Conservation (phyloP, 2,113 vertebrate genomes). For the Tragelaphus strepsiceros region DNA sequence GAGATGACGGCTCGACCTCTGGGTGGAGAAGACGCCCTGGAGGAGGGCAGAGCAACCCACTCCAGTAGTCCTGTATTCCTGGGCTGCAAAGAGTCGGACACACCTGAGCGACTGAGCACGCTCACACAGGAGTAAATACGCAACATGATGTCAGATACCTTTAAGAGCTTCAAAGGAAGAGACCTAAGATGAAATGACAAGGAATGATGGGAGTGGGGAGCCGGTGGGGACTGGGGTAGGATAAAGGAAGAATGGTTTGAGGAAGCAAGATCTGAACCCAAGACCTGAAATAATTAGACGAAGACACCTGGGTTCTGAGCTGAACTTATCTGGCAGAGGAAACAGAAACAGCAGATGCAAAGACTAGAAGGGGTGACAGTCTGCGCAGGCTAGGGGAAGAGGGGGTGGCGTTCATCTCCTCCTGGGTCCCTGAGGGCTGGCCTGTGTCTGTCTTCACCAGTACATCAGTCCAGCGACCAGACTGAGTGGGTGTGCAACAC, state of each 20-base stretch:
- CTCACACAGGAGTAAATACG: not conserved
- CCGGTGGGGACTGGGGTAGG: not conserved
- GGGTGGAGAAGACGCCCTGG: not conserved
- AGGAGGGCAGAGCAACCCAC: not conserved
- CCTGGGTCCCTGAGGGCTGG: no score
- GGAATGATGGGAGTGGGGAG: not conserved
- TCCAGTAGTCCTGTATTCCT: not conserved
- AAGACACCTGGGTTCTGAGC: not conserved
- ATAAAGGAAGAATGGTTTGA: not conserved
- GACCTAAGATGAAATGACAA: not conserved
- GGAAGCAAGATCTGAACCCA: not conserved
- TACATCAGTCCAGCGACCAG: accelerated
- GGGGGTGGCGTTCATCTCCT: not conserved
- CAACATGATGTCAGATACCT: not conserved
- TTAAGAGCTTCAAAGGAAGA: not conserved
- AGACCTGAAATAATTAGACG: not conserved
- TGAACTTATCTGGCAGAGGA: not conserved
- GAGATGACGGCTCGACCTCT: not conserved
- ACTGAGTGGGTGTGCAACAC: not conserved
- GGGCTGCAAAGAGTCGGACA: not conserved
- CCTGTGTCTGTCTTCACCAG: not conserved
- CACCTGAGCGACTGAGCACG: not conserved
- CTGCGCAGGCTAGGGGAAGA: not conserved
- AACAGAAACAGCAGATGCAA: not conserved
- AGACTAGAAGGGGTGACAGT: not conserved